These are phyloP conservation scores for Diadema setosum DNA, from an alignment of 35 echinoderm and acorn worm species.

Conservation along the genomic window DNA sequence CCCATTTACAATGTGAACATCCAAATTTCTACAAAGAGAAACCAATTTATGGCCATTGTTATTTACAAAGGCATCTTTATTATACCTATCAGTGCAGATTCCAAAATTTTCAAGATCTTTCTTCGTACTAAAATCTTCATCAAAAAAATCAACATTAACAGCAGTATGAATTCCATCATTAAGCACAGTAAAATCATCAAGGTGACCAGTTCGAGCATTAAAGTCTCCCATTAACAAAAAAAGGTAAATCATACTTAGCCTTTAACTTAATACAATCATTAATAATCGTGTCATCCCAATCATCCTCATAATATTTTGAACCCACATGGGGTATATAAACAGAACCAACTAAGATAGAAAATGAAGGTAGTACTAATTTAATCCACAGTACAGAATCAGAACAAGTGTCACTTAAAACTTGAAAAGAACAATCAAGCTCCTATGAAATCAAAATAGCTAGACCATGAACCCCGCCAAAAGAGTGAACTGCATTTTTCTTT, in stretches of 20 bases:
- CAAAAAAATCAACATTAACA: not conserved
- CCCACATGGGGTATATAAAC: slow-evolving; percentile 1
- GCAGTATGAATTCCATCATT: not conserved
- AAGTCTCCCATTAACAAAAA: not conserved
- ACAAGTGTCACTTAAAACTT: not conserved
- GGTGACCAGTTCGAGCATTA: not conserved
- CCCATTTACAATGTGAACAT: slow-evolving; percentile 21
- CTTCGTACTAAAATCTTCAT: not conserved
- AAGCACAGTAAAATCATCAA: not conserved
- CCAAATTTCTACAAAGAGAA: not conserved
- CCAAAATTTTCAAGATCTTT: not conserved
- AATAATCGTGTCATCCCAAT: not conserved
- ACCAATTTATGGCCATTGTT: slow-evolving; percentile 15
- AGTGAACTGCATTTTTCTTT: not conserved
- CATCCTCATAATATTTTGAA: not conserved
- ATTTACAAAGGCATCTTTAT: not conserved
- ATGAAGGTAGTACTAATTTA: not conserved
- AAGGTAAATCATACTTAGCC: not conserved
- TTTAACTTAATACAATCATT: slow-evolving; percentile 10
- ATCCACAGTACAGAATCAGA: slow-evolving; percentile 23
- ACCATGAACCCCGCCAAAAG: not conserved
- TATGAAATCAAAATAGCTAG: not conserved
- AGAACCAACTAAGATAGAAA: not conserved
- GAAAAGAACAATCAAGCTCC: not conserved
- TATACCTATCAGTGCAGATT: slow-evolving; percentile 4